These are phyloP conservation scores for Enteromius unitaeniatus DNA, from an alignment of 2,797 vertebrate species.

Conservation along the genomic window DNA sequence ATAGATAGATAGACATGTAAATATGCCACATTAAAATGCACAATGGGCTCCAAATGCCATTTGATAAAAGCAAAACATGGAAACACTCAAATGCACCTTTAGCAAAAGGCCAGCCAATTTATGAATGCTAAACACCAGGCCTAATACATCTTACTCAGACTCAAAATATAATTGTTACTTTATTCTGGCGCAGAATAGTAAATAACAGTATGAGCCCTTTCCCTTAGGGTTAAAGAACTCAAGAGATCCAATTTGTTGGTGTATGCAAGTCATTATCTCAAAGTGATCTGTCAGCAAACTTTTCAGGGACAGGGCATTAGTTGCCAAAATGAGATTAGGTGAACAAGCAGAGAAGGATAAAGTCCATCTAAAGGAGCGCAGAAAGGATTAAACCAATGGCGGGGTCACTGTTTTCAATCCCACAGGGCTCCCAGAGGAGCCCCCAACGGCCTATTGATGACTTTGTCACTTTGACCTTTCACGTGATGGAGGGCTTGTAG, in stretches of 20 bases:
- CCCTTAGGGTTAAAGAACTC: constrained; percentile 55
- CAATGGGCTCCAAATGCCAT: background rate
- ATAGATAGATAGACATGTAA: background rate
- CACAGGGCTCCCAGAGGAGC: constrained; percentile 44
- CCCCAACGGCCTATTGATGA: constrained; percentile 62
- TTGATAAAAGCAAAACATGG: background rate
- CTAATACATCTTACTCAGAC: background rate
- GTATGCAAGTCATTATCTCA: constrained; percentile 72
- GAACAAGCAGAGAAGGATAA: constrained; percentile 60
- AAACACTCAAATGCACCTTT: background rate
- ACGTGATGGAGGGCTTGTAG: constrained; percentile 60
- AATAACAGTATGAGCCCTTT: constrained; percentile 61
- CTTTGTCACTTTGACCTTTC: constrained; percentile 66
- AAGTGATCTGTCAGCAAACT: constrained; percentile 64
- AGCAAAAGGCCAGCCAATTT: background rate
- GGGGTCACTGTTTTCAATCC: constrained; percentile 45
- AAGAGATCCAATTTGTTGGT: constrained; percentile 68
- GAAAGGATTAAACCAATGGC: constrained; percentile 50
- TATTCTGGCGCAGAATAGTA: constrained; percentile 38
- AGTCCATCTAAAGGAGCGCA: constrained; percentile 60
- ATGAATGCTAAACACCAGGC: background rate
- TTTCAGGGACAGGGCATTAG: constrained; percentile 64
- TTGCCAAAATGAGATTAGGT: constrained; percentile 69
- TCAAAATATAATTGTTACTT: constrained; percentile 10
- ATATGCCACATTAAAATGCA: background rate